These are phyloP conservation scores for Schrankia costaestrigalis DNA, from an alignment of 2,888 invertebrate genomes.

Conservation along the genomic window DNA sequence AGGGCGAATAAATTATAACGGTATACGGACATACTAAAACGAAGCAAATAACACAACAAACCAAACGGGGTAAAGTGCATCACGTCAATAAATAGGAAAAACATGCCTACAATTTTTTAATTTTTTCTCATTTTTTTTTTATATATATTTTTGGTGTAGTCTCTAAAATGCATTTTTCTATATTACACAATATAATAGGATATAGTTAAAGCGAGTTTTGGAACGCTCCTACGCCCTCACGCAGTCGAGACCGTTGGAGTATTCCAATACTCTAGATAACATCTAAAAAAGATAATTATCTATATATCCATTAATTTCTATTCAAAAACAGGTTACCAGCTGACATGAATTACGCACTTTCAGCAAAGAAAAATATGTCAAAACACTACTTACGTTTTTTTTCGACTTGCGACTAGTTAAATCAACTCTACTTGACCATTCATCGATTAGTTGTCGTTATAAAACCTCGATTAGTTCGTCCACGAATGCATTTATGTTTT, in stretches of 20 bases:
- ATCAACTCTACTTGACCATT: constrained; percentile 81
- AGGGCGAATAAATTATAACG: constrained; percentile 55
- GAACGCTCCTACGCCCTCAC: constrained; percentile 64
- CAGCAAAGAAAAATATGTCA: constrained; percentile 82
- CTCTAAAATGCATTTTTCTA: constrained; percentile 69
- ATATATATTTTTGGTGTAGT: constrained; percentile 56
- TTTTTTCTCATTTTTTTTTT: constrained; percentile 50
- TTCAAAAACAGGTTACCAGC: constrained; percentile 71
- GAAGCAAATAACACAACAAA: constrained; percentile 72
- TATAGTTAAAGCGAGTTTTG: constrained; percentile 46
- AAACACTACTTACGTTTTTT: constrained; percentile 80
- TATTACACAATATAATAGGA: constrained; percentile 65
- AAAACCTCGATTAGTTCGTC: constrained; percentile 71
- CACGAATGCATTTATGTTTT: constrained; percentile 77
- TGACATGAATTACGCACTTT: constrained; percentile 82
- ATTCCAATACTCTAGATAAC: constrained; percentile 57
- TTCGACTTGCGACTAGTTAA: constrained; percentile 81
- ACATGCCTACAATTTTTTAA: constrained; percentile 60
- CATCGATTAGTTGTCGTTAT: constrained; percentile 70
- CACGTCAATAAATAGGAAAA: constrained; percentile 64
- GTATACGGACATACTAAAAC: constrained; percentile 72
- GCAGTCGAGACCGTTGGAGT: constrained; percentile 54
- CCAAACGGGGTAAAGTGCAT: constrained; percentile 71
- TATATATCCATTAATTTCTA: too few species aligned
- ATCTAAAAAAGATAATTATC: constrained; percentile 23